Conservation (phyloP, 2,113 vertebrate genomes). For the Ailurus styani region DNA sequence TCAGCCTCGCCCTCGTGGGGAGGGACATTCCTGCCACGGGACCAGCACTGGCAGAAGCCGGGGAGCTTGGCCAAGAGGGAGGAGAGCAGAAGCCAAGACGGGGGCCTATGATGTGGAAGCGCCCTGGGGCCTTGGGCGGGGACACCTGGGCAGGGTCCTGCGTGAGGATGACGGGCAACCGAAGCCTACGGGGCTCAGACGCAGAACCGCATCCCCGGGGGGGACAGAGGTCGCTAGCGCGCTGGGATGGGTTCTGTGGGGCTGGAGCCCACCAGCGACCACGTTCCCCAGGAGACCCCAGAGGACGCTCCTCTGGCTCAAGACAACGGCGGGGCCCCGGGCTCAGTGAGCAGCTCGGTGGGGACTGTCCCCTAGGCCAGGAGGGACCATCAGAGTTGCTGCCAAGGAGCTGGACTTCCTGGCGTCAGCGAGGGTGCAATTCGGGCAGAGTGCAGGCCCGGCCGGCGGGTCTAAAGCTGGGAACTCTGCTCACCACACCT, state of each 20-base stretch:
- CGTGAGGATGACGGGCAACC: rapidly evolving
- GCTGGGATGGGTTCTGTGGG: background rate
- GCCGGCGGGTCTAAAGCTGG: background rate
- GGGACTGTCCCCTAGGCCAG: background rate
- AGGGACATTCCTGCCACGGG: background rate
- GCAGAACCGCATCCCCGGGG: background rate
- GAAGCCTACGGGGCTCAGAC: background rate
- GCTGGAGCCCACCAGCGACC: background rate
- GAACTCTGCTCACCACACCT: rapidly evolving
- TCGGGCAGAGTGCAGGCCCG: background rate
- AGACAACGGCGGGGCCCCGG: background rate
- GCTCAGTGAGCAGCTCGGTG: background rate
- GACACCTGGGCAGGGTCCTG: background rate
- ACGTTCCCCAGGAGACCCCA: background rate
- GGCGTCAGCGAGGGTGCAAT: rapidly evolving
- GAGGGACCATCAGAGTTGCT: background rate
- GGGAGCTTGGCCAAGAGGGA: background rate
- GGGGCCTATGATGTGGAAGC: too few species aligned
- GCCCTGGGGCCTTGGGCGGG: background rate
- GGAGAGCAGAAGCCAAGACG: background rate
- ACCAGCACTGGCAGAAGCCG: background rate
- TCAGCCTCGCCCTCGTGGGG: background rate
- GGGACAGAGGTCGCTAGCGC: too few species aligned
- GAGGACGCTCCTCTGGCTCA: background rate
- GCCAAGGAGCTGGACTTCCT: background rate